Evolutionary conservation across 2,797 vertebrate species (phyloP).

Genomic region (Carduelis carduelis): DNA sequence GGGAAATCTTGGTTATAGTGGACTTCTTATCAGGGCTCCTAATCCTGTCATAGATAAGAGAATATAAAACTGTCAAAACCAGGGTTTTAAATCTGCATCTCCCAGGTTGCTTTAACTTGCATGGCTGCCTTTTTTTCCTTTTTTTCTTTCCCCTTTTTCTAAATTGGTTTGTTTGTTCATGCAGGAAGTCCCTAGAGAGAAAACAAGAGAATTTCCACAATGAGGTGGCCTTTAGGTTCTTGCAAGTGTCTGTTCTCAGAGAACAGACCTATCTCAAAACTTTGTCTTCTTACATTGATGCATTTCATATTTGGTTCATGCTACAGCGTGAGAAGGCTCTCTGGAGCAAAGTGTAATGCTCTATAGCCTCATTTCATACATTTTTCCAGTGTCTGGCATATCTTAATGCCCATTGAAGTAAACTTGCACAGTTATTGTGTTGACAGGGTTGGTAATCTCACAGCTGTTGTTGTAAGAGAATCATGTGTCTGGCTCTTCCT

Average conservation of each 20-base stretch:
- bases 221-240: neutral
- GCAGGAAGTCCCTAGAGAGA: neutral
- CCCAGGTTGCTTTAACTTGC: neutral
- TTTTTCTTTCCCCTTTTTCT: neutral
- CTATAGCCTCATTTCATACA: neutral
- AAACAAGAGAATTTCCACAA: neutral
- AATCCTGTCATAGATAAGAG: constrained; percentile 34
- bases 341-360: neutral
- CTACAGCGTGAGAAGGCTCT: neutral
- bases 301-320: neutral
- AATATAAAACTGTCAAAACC: constrained; percentile 5
- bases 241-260: neutral
- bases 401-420: neutral
- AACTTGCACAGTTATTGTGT: neutral
- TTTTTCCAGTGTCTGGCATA: neutral
- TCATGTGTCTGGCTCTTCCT: neutral
- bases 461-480: neutral
- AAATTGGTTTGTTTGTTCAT: neutral
- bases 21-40: constrained; percentile 25
- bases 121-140: neutral
- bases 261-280: neutral
- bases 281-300: neutral
- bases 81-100: neutral
- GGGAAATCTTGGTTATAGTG: neutral
- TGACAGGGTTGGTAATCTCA: neutral